Base-by-base conservation (phyloP, 2,888 invertebrate species). In the Neocrepidodera transversa region DNA sequence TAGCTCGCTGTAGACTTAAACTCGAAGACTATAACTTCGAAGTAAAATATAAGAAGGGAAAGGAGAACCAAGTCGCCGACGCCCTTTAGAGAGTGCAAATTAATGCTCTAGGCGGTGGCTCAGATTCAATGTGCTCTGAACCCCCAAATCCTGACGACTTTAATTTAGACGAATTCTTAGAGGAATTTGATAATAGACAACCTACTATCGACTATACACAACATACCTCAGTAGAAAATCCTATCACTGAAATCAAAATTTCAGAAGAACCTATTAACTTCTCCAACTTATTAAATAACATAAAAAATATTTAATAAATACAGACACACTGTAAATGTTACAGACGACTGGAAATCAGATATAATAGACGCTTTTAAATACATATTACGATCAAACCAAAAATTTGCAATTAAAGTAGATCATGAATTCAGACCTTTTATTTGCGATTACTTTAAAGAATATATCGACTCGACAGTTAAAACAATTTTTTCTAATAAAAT, bases 21-120 rank as follows among this genome's bases (percentile, higher is more conserved):
- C 13, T 59, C 13, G 55, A 59, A 50, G 58, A 62, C 32, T 62
- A 49, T 28, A 51, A 62, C 32, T 59, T 59, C 35, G 48, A 62
- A 17, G 45, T 60, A 4, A 60, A 43, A 49, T 55, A 60, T 16
- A 42, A 43, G 28, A 55, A 55, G 7, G 60, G 55, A 3, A 43
- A 55, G 35, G 55, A 60, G 43, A 55, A 60, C 26, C 5, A 10
- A 8, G 60, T 60, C 8, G 60, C 55, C 14, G 55, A 58, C 16
- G 52, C 53, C 11, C 48, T 58, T 13, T 43, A n/a, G 13, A 1
- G 52, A 45, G 32, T 50, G 2, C 40, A 58, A 53, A 40, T 58
- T 7, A 52, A 58, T 30, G 13, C 32, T 3, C 23, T 28, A n/a
- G n/a, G n/a, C n/a, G n/a, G n/a, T 32, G 8, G 4, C 2, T 6